These are phyloP conservation scores for Aricia artaxerxes DNA, from an alignment of 2,888 invertebrate species.

Conservation along the genomic window DNA sequence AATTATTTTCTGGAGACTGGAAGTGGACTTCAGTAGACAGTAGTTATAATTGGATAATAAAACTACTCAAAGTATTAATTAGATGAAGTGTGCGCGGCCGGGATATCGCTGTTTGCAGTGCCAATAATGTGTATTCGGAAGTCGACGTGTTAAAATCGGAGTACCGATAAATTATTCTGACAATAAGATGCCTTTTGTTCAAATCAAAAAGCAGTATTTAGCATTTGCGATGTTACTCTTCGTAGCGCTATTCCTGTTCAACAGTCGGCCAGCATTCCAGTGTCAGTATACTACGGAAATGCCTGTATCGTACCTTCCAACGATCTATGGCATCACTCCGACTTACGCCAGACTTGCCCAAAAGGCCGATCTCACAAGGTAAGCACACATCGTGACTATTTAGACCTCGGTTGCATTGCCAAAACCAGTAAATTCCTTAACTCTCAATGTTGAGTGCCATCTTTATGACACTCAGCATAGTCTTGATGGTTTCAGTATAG, in stretches of 20 bases:
- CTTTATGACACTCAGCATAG: background rate
- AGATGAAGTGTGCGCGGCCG: background rate
- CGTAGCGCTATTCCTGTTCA: constrained; percentile 69
- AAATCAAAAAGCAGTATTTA: constrained; percentile 74
- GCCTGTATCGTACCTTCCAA: constrained; percentile 76
- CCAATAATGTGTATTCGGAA: constrained; percentile 21
- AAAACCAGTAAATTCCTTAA: constrained; percentile 34
- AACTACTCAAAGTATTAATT: background rate
- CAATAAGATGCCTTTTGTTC: constrained; percentile 71
- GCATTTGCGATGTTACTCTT: constrained; percentile 72
- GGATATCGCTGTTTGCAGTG: constrained; percentile 36
- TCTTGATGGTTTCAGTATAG: background rate
- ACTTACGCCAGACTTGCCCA: constrained; percentile 93
- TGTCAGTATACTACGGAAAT: constrained; percentile 66
- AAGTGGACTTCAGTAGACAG: background rate
- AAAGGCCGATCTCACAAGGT: constrained; percentile 95
- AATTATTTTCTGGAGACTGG: background rate
- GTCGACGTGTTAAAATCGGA: constrained; percentile 30
- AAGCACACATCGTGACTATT: constrained; percentile 55
- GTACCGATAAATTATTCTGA: constrained; percentile 38
- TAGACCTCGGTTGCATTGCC: constrained; percentile 60
- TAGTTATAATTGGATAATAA: background rate
- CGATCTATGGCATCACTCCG: constrained; percentile 95
- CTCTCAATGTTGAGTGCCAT: background rate
- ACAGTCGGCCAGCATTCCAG: constrained; percentile 68